These are phyloP conservation scores for Potamarius usumacintae DNA, from an alignment of 2,113 vertebrate genomes.

Conservation along the genomic window DNA sequence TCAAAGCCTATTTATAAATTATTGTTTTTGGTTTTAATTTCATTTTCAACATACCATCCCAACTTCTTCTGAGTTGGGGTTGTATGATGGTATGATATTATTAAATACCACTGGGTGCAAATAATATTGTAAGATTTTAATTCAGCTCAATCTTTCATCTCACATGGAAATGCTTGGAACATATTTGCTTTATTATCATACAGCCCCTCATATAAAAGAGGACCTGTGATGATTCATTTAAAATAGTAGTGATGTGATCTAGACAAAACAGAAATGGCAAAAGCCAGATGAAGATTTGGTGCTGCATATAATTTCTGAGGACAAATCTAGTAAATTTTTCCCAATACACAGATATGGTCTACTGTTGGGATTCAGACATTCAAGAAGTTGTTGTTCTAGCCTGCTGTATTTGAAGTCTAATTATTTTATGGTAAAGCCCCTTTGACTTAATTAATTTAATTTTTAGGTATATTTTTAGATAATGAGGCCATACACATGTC, in stretches of 20 bases:
- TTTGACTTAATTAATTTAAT: not conserved
- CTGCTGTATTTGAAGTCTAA: not conserved
- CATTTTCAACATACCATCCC: no score
- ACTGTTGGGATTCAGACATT: no score
- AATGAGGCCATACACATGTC: no score
- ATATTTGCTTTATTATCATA: no score
- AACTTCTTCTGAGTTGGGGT: not conserved
- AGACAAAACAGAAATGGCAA: no score
- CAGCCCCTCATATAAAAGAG: not conserved
- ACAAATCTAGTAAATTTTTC: no score
- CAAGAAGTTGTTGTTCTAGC: not conserved
- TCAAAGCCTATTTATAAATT: no score
- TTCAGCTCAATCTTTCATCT: not conserved
- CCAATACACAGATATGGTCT: no score
- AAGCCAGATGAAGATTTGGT: not conserved
- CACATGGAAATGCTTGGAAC: not conserved
- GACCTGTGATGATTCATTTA: constrained; percentile 1
- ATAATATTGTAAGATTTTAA: constrained; percentile 1
- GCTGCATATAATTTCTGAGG: not conserved
- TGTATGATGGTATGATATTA: not conserved
- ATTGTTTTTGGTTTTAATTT: no score
- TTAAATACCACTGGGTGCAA: not conserved
- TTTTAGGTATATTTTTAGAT: not conserved
- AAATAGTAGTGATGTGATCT: not conserved
- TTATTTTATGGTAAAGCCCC: not conserved